Base-by-base conservation (phyloP, 2,888 invertebrate genomes). In the Drosophila setosimentum region DNA sequence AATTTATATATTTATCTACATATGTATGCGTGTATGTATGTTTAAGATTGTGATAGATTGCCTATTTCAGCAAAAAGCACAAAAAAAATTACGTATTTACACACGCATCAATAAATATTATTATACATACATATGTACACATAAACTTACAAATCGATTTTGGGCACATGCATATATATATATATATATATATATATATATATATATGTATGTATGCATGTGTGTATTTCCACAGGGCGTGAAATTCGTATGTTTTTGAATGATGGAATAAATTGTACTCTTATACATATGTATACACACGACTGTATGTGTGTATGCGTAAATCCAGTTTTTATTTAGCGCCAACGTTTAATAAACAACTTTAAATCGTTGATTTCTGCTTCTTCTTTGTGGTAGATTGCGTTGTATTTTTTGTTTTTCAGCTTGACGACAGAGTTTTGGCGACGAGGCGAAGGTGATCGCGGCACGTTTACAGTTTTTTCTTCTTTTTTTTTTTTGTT, bases 301-400 rank as follows among this genome's bases (percentile, higher is more conserved):
- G 33, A 33, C 16, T 33, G 30, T 30, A 49, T 51, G 40, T 53
- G 24, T 27, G 68, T 49, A 6, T 61, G 37, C 37, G 49, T 49
- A 64, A 75, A 81, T 78, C 82, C 82, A 81, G 79, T 80, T 79
- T 80, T 74, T 68, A 57, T 79, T 74, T 79, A 40, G 76, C 71
- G 63, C 67, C 66, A 67, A 27, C 55, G 45, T 60, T 70, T 51
- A 55, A 62, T 54, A 78, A 71, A 55, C 62, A 69, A 62, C 66
- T 71, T 63, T 54, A 50, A 50, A 63, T 13, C 60, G 70, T 58
- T 61, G 45, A 40, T 55, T 59, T 69, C 68, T 60, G 54, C 50
- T 42, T 73, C 78, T 65, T 45, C 51, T 69, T 66, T 62, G 33
- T 53, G 40, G 66, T 59, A 33, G 51, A 35, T 42, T 67, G 67